A percentile compares a stretch with the other conserved stretches of the same genome.
These are phyloP conservation scores for Heloderma charlesbogerti DNA, from an alignment of 2,113 vertebrate species.

Conservation along the genomic window DNA sequence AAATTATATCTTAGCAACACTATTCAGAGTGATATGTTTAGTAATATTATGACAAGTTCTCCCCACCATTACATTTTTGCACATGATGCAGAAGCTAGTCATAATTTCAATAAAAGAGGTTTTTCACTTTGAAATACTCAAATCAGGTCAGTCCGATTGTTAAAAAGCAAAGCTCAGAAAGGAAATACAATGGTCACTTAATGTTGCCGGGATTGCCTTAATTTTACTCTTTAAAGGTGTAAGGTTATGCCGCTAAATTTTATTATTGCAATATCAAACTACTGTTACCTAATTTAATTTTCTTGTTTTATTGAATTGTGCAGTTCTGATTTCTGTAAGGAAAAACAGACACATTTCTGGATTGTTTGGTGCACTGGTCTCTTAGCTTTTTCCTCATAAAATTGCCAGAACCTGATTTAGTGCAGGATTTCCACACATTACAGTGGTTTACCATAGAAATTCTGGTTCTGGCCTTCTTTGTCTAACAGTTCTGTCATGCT, in stretches of 20 bases:
- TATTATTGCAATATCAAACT: slow-evolving; percentile 16
- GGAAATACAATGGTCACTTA: accelerated
- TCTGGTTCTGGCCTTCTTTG: accelerated
- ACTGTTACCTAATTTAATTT: slow-evolving; percentile 10
- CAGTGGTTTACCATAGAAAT: not conserved
- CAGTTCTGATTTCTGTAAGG: not conserved
- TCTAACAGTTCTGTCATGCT: not conserved
- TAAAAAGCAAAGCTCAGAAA: not conserved
- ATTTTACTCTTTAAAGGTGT: not conserved
- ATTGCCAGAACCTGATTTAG: slow-evolving; percentile 9
- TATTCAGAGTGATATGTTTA: not conserved
- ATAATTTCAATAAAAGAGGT: slow-evolving; percentile 18
- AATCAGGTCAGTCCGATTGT: not conserved
- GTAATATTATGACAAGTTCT: slow-evolving; percentile 3
- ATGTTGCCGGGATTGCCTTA: not conserved
- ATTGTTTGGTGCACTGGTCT: accelerated
- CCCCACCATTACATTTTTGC: not conserved
- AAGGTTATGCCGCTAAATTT: slow-evolving; percentile 18
- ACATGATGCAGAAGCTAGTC: not conserved
- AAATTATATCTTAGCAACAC: slow-evolving; percentile 11
- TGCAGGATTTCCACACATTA: not conserved
- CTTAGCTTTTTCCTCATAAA: not conserved
- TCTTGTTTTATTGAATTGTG: not conserved
- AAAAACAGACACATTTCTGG: accelerated
- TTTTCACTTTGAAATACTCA: not conserved